Evolutionary conservation across 1,140 invertebrate species (phyloP).

Genomic region (Ostrea denselamellosa): DNA sequence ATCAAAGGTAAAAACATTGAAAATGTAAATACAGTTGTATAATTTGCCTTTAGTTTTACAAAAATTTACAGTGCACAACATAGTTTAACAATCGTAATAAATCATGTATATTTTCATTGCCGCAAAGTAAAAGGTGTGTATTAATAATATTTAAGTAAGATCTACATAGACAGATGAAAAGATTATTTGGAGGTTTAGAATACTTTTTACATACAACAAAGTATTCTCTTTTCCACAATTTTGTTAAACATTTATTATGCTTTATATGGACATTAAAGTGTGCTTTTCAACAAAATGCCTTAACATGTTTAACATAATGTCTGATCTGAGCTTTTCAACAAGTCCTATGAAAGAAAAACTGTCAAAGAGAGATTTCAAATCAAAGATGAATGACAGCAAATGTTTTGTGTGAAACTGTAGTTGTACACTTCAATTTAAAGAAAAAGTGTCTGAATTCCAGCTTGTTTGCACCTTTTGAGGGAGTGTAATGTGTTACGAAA

Average conservation of each 20-base stretch:
- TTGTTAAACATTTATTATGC: background rate
- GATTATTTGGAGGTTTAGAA: too few relatives aligned
- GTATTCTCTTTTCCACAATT: background rate
- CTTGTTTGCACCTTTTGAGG: background rate
- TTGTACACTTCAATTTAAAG: background rate
- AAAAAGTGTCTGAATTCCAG: background rate
- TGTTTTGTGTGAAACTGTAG: background rate
- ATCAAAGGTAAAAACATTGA: too few relatives aligned
- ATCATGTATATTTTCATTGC: too few relatives aligned
- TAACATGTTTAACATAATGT: constrained; percentile 2
- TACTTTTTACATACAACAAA: too few relatives aligned
- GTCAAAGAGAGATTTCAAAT: constrained; percentile 7
- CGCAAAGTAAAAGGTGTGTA: too few relatives aligned
- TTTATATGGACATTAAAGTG: constrained; percentile 10
- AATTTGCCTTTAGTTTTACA: too few relatives aligned
- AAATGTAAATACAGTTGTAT: too few relatives aligned
- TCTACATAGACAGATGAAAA: too few relatives aligned
- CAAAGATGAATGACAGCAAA: background rate
- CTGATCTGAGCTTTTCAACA: background rate
- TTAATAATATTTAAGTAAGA: too few relatives aligned
- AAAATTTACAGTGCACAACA: too few relatives aligned
- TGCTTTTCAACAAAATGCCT: background rate
- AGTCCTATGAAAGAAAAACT: background rate
- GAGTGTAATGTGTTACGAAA: background rate
- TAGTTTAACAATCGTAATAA: too few relatives aligned